Percentiles rank a stretch among this genome's conserved stretches.
Evolutionary conservation across 2,797 vertebrate species (phyloP).

Genomic region (Acomys russatus): DNA sequence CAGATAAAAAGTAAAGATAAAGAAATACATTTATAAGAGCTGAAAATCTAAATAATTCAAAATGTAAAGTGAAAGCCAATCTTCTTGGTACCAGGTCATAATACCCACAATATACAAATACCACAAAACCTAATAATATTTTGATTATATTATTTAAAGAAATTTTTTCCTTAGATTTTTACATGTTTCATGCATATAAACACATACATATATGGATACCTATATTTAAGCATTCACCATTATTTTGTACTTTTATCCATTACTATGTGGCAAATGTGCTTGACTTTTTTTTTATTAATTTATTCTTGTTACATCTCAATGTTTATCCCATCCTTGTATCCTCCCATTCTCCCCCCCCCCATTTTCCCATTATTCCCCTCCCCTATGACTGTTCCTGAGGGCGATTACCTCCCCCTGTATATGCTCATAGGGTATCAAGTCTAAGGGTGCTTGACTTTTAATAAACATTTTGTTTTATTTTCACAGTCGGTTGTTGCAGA

Average conservation of each 20-base stretch:
- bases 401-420: no score
- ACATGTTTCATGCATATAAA: not conserved
- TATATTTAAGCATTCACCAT: not conserved
- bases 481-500: not conserved
- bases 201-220: not conserved
- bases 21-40: not conserved
- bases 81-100: not conserved
- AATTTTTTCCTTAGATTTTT: not conserved
- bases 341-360: no score
- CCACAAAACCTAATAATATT: not conserved
- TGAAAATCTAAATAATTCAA: constrained; percentile 29
- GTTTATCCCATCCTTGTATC: no score
- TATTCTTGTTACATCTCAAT: no score
- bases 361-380: no score
- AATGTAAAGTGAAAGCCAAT: constrained; percentile 18
- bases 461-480: constrained; percentile 47
- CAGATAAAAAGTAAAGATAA: not conserved
- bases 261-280: not conserved
- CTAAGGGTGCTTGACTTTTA: not conserved
- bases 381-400: no score
- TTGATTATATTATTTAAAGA: constrained; percentile 20
- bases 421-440: no score
- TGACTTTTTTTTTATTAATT: no score
- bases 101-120: not conserved
- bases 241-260: not conserved